Conservation (phyloP, 2,113 vertebrate genomes). For the Lepus europaeus region DNA sequence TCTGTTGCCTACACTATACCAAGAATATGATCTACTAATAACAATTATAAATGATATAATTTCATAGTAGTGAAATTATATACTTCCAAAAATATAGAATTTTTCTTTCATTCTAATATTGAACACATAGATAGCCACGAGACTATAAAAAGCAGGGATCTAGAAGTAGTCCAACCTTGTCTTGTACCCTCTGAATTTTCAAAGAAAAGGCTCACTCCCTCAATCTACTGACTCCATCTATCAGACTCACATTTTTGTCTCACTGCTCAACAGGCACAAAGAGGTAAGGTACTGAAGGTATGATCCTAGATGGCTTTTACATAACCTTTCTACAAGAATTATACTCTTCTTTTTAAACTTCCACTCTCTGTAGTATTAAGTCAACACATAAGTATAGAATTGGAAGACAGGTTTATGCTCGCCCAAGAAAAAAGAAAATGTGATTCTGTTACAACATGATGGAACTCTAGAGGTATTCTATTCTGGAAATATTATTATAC, state of each 20-base stretch:
- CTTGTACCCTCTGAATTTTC: background rate
- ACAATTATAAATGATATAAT: background rate
- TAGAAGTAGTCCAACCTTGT: background rate
- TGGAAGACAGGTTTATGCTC: background rate
- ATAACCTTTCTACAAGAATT: background rate
- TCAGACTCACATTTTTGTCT: background rate
- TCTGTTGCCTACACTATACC: background rate
- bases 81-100: background rate
- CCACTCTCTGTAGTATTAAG: background rate
- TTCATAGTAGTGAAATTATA: background rate
- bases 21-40: background rate
- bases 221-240: background rate
- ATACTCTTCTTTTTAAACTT: background rate
- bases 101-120: background rate
- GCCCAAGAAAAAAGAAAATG: background rate
- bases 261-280: background rate
- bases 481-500: background rate
- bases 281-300: background rate
- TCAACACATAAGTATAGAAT: background rate
- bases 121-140: background rate
- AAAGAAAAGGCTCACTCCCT: background rate
- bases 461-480: background rate
- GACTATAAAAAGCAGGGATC: background rate
- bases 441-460: background rate
- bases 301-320: background rate